These are phyloP conservation scores for Zaprionus camerounensis DNA, from an alignment of 1,140 invertebrate species.

Conservation along the genomic window DNA sequence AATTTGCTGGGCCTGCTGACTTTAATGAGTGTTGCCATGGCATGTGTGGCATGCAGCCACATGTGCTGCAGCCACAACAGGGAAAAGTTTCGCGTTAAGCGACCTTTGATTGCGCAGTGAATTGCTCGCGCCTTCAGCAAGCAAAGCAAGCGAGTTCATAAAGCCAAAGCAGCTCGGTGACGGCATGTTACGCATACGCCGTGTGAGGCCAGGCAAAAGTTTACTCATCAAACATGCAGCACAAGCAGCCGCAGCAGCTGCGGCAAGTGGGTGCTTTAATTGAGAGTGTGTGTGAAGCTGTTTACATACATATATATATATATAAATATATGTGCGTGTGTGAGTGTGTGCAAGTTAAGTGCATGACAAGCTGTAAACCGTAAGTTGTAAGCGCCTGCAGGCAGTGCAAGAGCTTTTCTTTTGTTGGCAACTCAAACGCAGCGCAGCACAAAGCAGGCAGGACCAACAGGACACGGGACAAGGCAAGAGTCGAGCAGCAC, in stretches of 20 bases:
- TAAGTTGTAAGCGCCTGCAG: constrained; percentile 17
- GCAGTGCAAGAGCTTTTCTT: constrained; percentile 28
- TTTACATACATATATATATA: background rate
- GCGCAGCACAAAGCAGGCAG: constrained; percentile 31
- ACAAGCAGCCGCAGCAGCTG: background rate
- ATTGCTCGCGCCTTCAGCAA: constrained; percentile 43
- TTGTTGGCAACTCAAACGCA: constrained; percentile 30
- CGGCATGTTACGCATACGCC: constrained; percentile 38
- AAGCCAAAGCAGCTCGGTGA: constrained; percentile 19
- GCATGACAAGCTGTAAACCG: constrained; percentile 28
- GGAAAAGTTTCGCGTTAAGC: constrained; percentile 56
- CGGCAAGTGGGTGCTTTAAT: constrained; percentile 56
- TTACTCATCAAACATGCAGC: constrained; percentile 37
- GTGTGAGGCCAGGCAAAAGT: constrained; percentile 42
- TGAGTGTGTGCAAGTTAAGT: constrained; percentile 32
- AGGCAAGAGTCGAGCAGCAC: constrained; percentile 7
- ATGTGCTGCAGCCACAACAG: constrained; percentile 8
- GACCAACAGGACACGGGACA: constrained; percentile 16
- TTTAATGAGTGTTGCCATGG: constrained; percentile 57
- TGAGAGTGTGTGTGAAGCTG: constrained; percentile 17
- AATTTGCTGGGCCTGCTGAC: constrained; percentile 17
- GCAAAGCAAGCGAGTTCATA: constrained; percentile 4
- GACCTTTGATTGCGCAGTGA: constrained; percentile 46
- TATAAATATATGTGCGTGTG: background rate
- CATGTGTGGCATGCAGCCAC: constrained; percentile 24